Conservation (phyloP, 2,888 invertebrate genomes). For the Drosophila picticornis region DNA sequence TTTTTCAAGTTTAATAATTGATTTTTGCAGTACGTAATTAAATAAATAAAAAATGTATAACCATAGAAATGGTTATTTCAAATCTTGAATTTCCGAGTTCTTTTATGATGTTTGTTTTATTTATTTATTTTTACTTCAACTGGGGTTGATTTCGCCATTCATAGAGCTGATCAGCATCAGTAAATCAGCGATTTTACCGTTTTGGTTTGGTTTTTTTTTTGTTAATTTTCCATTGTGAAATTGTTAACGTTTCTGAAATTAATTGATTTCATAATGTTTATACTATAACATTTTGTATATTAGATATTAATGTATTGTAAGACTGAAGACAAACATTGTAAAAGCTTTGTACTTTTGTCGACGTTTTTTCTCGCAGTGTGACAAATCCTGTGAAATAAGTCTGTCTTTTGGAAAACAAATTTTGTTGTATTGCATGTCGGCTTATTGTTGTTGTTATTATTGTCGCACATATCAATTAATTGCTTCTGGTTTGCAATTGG, state of each 20-base stretch:
- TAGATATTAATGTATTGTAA: not conserved
- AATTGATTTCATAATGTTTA: not conserved
- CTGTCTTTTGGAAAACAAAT: not conserved
- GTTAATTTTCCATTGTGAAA: not conserved
- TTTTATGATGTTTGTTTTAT: not conserved
- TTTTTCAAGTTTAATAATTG: not conserved
- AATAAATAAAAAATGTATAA: not conserved
- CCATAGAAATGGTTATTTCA: not conserved
- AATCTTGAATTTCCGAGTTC: not conserved
- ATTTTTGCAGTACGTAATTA: not conserved
- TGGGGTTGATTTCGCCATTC: not conserved
- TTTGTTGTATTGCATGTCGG: not conserved
- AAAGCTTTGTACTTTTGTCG: not conserved
- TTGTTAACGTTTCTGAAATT: not conserved
- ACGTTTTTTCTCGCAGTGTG: not conserved
- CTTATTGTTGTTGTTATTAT: not conserved
- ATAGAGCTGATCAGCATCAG: not conserved
- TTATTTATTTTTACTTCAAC: not conserved
- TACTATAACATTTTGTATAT: not conserved
- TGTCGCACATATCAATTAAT: not conserved
- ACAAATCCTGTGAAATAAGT: not conserved
- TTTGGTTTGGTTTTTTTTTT: not conserved
- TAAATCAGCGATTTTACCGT: slow-evolving; percentile 1
- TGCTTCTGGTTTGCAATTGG: not conserved
- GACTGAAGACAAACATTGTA: not conserved